phyloP scores from a whole-genome alignment of 2,113 vertebrate species.

The Lepisosteus osseus region DNA sequence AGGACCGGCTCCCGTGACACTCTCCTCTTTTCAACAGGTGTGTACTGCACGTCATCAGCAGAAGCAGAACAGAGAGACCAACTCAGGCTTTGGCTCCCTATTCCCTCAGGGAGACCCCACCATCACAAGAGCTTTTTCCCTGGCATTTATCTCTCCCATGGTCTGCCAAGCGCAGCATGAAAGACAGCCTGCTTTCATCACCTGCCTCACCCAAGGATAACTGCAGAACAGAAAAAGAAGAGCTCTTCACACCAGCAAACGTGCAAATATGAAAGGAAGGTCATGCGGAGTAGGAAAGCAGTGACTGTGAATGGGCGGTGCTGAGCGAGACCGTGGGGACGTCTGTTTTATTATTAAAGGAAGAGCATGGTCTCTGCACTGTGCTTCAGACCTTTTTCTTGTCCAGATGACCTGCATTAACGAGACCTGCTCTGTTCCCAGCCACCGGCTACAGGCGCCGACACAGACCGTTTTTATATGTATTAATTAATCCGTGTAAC shows the following conservation, averaged over 20 bases:
- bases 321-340: background rate
- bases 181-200: background rate
- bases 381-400: background rate
- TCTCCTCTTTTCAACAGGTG: no score
- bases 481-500: constrained; percentile 19
- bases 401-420: constrained; percentile 2
- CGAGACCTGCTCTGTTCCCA: background rate
- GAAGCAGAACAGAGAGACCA: no score
- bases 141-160: background rate
- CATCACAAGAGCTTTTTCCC: no score
- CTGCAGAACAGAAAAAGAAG: no score
- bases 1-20: no score
- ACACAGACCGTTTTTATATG: constrained; percentile 11
- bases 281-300: background rate
- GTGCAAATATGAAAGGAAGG: background rate
- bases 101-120: no score
- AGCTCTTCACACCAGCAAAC: background rate
- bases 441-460: background rate
- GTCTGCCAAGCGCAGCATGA: background rate
- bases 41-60: no score
- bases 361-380: background rate
- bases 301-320: background rate
- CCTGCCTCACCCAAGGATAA: background rate
- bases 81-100: no score
- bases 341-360: background rate